Percentiles rank a stretch among this genome's conserved stretches.
Conservation (phyloP, 2,797 vertebrate genomes). For the Sebastes itinus region DNA sequence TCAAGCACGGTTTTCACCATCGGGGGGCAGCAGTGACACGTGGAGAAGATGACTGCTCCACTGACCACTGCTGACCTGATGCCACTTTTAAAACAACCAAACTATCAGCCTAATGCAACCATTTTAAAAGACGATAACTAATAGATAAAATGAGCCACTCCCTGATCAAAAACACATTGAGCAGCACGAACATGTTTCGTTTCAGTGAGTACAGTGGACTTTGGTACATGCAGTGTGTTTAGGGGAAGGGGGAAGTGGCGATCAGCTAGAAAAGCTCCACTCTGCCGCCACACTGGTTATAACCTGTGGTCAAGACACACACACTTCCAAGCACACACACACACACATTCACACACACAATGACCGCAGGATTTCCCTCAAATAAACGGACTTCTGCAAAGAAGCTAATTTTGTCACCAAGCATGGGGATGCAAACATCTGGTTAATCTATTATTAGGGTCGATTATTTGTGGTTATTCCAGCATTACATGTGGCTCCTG, state of each 20-base stretch:
- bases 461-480: constrained; percentile 46
- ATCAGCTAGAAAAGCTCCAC: constrained; percentile 22
- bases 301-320: constrained; percentile 9
- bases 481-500: not conserved
- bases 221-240: constrained; percentile 11
- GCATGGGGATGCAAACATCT: constrained; percentile 5
- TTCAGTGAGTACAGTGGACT: constrained; percentile 34
- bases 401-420: constrained; percentile 16
- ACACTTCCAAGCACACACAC: not conserved
- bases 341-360: not conserved
- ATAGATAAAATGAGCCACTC: not conserved
- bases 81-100: not conserved
- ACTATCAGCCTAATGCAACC: not conserved
- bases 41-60: not conserved
- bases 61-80: constrained; percentile 41
- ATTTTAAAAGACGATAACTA: not conserved
- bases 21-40: constrained; percentile 70
- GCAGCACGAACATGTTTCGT: not conserved
- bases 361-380: constrained; percentile 49
- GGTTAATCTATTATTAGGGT: constrained; percentile 15
- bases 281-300: not conserved
- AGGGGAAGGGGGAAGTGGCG: constrained; percentile 42
- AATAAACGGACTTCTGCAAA: constrained; percentile 48
- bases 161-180: not conserved
- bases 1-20: constrained; percentile 50